Base-by-base conservation (phyloP, 2,888 invertebrate species). In the Enchytraeus crypticus region DNA sequence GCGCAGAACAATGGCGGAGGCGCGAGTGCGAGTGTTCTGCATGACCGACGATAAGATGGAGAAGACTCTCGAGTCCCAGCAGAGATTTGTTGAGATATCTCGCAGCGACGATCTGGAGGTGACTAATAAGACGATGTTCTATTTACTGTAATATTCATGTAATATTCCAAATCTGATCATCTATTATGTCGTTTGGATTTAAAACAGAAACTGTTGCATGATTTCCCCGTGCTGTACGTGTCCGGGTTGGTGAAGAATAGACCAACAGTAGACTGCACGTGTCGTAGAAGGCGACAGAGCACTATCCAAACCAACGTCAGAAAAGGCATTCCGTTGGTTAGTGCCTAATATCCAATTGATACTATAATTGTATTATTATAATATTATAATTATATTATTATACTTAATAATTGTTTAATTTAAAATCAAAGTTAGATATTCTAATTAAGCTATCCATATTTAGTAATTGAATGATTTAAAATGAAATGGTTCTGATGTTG, bases 21-120 rank as follows among this genome's bases (percentile, higher is more conserved):
- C 78, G 53, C 73, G 75, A 43, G 71, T 97, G 53, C 85, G 97
- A 43, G 92, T 98, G 74, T 99, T 99, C 84, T 98, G 98, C 79
- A 97, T 99, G 86, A 99, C 98, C n/a, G 98, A 99, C 78, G 98
- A 99, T 78, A 92, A 91, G n/a, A n/a, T n/a, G n/a, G n/a, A n/a
- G n/a, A n/a, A n/a, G n/a, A n/a, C n/a, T n/a, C n/a, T n/a, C n/a
- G 98, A 98, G 80, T 79, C 79, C 65, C 81, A 82, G 67, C 77
- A 79, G 68, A 77, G 95, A 71, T 98, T 96, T 80, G 88, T 88
- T n/a, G 96, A 98, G 83, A 95, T 98, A 23, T 96, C 97, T 47
- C 92, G 96, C 79, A 95, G 95, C 77, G 84, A 93, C 67, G 97
- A 97, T 78, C 95, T 97, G 59, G 97, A 97, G 85, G 93, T 92